These are phyloP conservation scores for Pelusios castaneus DNA, from an alignment of 2,113 vertebrate genomes.

Conservation along the genomic window DNA sequence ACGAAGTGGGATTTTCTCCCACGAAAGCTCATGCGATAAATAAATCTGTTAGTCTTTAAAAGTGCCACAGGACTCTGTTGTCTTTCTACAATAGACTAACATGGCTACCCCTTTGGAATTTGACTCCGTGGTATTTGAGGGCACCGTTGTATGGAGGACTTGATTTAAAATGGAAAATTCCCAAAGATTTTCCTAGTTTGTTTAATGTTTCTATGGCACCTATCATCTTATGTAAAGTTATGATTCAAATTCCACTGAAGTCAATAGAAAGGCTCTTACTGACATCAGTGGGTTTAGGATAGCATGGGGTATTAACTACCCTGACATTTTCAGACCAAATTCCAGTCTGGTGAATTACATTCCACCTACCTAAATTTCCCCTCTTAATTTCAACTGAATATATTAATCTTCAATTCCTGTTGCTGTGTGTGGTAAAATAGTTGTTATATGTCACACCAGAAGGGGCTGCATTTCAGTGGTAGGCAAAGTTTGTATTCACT, in stretches of 20 bases:
- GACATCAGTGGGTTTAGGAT: background rate
- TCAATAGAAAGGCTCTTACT: background rate
- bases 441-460: background rate
- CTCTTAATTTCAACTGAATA: background rate
- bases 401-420: background rate
- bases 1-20: too few relatives aligned
- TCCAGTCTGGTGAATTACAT: background rate
- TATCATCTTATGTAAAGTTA: background rate
- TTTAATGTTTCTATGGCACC: background rate
- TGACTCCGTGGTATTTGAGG: background rate
- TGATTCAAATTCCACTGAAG: background rate
- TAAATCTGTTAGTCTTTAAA: too few relatives aligned
- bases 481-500: background rate
- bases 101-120: too few relatives aligned
- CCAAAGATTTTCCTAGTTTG: background rate
- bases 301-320: background rate
- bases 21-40: too few relatives aligned
- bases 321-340: background rate
- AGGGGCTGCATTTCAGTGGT: background rate
- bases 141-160: background rate
- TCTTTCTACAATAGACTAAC: too few relatives aligned
- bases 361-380: background rate
- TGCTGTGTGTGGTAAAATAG: background rate
- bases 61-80: too few relatives aligned
- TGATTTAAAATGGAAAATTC: background rate